Conservation (phyloP, 2,113 vertebrate species). For the Semicossyphus pulcher region DNA sequence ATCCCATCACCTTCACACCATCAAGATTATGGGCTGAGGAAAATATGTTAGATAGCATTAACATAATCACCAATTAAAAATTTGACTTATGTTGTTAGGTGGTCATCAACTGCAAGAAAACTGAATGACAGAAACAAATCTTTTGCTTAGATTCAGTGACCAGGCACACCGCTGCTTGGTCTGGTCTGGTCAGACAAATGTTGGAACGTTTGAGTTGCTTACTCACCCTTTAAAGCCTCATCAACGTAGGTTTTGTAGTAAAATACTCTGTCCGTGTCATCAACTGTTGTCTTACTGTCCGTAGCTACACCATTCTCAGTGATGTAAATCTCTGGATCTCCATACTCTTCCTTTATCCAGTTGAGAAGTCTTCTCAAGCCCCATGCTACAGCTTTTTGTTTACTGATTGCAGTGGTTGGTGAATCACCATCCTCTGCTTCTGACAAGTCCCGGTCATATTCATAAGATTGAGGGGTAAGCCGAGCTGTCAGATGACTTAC, state of each 20-base stretch:
- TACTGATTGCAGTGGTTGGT: conserved; percentile 80
- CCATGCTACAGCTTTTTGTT: conserved; percentile 86
- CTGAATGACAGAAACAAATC: too few relatives aligned
- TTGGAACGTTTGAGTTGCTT: background rate
- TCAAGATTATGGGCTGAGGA: conserved; percentile 30
- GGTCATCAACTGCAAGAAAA: background rate
- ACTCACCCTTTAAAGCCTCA: conserved; percentile 19
- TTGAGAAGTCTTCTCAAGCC: conserved; percentile 90
- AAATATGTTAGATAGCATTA: background rate
- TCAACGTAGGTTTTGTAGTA: conserved; percentile 22
- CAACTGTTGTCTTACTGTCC: conserved; percentile 17
- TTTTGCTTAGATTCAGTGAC: too few relatives aligned
- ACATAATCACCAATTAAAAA: background rate
- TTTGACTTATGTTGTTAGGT: background rate
- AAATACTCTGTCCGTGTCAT: conserved; percentile 11
- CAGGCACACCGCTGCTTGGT: too few relatives aligned
- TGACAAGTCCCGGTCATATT: conserved; percentile 82
- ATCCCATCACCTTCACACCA: conserved; percentile 29
- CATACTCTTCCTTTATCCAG: conserved; percentile 96
- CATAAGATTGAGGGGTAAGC: conserved; percentile 85
- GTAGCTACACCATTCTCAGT: conserved; percentile 90
- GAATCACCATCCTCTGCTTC: conserved; percentile 78
- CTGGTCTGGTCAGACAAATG: too few relatives aligned
- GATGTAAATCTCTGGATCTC: conserved; percentile 89
- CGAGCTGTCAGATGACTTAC: conserved; percentile 77